phyloP scores from a whole-genome alignment of 2,888 invertebrate genomes.

The Chelonus formosanus region DNA sequence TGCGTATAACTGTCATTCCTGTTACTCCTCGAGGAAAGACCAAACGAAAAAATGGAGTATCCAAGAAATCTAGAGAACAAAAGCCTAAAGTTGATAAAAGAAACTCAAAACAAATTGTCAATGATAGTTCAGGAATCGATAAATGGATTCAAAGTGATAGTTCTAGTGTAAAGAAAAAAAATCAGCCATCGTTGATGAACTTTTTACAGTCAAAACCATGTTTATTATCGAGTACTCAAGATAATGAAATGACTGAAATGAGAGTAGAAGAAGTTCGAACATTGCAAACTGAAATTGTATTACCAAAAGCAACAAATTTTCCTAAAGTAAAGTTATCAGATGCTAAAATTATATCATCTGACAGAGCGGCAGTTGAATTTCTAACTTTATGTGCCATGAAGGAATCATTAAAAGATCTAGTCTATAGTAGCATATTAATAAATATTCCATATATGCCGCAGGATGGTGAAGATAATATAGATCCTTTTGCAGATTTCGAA shows the following conservation, averaged over 20 bases:
- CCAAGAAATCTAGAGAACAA: conserved; percentile 30
- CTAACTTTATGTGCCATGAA: conserved; percentile 55
- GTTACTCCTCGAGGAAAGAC: conserved; percentile 41
- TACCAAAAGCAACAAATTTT: neutral
- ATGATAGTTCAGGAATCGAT: neutral
- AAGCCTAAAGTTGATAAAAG: conserved; percentile 26
- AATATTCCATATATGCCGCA: conserved; percentile 42
- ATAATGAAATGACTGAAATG: conserved; percentile 17
- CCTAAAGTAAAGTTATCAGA: conserved; percentile 41
- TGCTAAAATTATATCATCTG: conserved; percentile 53
- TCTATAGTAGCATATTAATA: conserved; percentile 14
- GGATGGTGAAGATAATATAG: conserved; percentile 29
- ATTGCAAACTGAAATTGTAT: neutral
- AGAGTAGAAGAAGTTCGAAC: conserved; percentile 11
- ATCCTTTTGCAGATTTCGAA: conserved; percentile 44
- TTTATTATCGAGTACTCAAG: conserved; percentile 18
- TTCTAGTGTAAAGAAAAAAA: conserved; percentile 3
- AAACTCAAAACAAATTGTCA: neutral
- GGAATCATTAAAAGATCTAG: conserved; percentile 47
- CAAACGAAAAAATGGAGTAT: conserved; percentile 39
- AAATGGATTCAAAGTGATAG: neutral
- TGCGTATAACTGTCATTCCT: conserved; percentile 68
- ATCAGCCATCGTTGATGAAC: conserved; percentile 48
- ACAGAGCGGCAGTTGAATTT: conserved; percentile 55
- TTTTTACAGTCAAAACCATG: conserved; percentile 41